A percentile compares a stretch with the other conserved stretches of the same genome.
Conservation (phyloP, 2,888 invertebrate genomes). For the Rapana venosa region DNA sequence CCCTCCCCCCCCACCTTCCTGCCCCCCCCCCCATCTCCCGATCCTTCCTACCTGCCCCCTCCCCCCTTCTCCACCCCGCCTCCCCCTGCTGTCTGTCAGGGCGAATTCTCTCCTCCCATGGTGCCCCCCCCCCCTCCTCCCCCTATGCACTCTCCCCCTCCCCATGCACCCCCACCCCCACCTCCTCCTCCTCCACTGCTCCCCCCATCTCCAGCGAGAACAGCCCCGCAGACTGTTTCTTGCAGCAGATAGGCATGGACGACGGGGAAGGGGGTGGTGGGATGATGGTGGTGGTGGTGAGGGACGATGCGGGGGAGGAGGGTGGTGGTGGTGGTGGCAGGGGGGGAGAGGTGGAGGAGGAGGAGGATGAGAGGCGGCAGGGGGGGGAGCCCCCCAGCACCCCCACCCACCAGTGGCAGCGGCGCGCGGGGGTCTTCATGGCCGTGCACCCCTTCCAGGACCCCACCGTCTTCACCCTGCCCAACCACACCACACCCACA, state of each 20-base stretch:
- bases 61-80: no score
- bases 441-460: conserved; percentile 51
- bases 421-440: conserved; percentile 48
- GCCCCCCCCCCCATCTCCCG: no score
- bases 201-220: not conserved
- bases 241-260: conserved; percentile 26
- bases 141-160: not conserved
- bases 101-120: no score
- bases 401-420: conserved; percentile 40
- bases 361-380: not conserved
- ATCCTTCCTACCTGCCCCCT: no score
- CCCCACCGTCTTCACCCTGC: not conserved
- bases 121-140: not conserved
- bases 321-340: no score
- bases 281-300: not conserved
- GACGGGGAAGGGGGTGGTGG: not conserved
- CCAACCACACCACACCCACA: conserved; percentile 2
- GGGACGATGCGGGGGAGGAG: not conserved
- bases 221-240: conserved; percentile 21
- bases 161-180: not conserved
- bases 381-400: not conserved
- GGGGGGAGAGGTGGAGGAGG: not conserved
- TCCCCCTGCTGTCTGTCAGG: no score
- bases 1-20: conserved; percentile 1
- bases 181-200: not conserved